These are phyloP conservation scores for Drosophila nigricruria DNA, from an alignment of 2,888 invertebrate species.

Conservation along the genomic window DNA sequence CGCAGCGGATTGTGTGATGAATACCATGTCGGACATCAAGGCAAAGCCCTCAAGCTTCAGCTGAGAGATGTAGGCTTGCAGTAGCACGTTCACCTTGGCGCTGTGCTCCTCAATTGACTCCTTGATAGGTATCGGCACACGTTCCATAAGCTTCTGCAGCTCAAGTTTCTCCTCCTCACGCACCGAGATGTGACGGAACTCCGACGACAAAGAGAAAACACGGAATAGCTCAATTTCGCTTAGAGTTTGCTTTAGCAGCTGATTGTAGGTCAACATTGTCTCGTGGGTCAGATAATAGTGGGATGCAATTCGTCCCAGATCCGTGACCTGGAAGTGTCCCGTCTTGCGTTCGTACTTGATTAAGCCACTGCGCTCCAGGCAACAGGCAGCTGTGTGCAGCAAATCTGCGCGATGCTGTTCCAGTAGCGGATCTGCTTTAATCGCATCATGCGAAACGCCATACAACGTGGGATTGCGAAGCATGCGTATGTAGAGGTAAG, in stretches of 20 bases:
- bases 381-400: conserved; percentile 96
- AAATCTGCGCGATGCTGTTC: conserved; percentile 97
- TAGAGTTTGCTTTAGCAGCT: conserved; percentile 96
- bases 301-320: conserved; percentile 98
- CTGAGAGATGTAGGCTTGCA: conserved; percentile 99
- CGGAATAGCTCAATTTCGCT: conserved; percentile 98
- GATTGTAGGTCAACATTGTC: conserved; percentile 98
- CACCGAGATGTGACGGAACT: conserved; percentile 97
- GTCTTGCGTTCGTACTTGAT: conserved; percentile 97
- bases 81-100: conserved; percentile 97
- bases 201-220: conserved; percentile 99
- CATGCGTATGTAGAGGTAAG: conserved; percentile 98
- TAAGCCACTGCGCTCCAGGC: conserved; percentile 97
- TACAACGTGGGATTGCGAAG: conserved; percentile 95
- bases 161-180: conserved; percentile 98
- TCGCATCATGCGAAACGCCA: conserved; percentile 92
- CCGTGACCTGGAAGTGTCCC: conserved; percentile 95
- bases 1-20: conserved; percentile 98
- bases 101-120: conserved; percentile 98
- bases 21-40: conserved; percentile 99
- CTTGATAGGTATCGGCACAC: conserved; percentile 99
- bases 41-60: conserved; percentile 99
- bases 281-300: conserved; percentile 99
- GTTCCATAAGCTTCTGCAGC: conserved; percentile 94
- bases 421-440: conserved; percentile 93